Evolutionary conservation across 2,888 invertebrate genomes (phyloP).

Genomic region (Spicauda simplicius): DNA sequence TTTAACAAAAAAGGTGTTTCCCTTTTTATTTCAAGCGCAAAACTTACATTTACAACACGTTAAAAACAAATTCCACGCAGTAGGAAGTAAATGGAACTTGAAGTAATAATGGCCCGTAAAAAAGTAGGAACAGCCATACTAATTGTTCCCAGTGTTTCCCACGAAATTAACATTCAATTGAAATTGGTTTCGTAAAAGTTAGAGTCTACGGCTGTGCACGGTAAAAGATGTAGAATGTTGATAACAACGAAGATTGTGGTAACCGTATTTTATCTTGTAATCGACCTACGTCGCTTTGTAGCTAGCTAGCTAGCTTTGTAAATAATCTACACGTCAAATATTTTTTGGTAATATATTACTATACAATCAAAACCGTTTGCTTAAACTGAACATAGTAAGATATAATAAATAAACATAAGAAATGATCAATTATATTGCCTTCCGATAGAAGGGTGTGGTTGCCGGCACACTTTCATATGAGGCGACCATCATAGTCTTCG

Average conservation of each 20-base stretch:
- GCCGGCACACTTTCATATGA: too few relatives aligned
- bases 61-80: constrained; percentile 11
- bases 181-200: constrained; percentile 57
- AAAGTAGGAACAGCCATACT: constrained; percentile 45
- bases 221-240: constrained; percentile 26
- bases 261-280: neutral
- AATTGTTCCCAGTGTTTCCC: constrained; percentile 58
- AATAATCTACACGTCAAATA: too few relatives aligned
- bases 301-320: too few relatives aligned
- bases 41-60: neutral
- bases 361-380: too few relatives aligned
- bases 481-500: too few relatives aligned
- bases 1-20: too few relatives aligned
- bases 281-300: neutral
- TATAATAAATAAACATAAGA: too few relatives aligned
- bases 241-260: constrained; percentile 2
- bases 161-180: constrained; percentile 68
- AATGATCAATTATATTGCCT: too few relatives aligned
- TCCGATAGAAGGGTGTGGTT: too few relatives aligned
- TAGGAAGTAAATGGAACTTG: constrained; percentile 31
- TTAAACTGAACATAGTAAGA: too few relatives aligned
- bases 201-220: constrained; percentile 7
- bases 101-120: constrained; percentile 35
- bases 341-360: too few relatives aligned
- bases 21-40: too few relatives aligned